Evolutionary conservation across 2,113 vertebrate species (phyloP).

Genomic region (Motacilla tschutschensis): DNA sequence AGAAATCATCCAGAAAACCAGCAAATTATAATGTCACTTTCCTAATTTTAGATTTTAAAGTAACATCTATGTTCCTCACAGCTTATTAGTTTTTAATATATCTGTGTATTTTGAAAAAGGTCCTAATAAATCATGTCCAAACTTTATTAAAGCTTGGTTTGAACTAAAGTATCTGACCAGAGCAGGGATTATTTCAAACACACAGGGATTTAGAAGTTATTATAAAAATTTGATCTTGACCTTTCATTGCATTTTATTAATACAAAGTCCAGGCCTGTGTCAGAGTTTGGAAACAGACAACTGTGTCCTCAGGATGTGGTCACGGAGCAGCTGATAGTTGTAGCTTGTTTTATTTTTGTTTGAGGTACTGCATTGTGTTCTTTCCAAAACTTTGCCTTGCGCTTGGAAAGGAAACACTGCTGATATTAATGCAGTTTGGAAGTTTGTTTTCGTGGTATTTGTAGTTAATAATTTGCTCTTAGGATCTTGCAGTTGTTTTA

Average conservation of each 20-base stretch:
- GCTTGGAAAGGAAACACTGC: slow-evolving; percentile 10
- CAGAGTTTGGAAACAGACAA: slow-evolving; percentile 3
- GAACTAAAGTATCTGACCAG: slow-evolving; percentile 46
- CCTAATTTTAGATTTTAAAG: slow-evolving; percentile 58
- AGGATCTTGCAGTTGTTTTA: not conserved
- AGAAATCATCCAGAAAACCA: not conserved
- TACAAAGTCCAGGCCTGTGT: not conserved
- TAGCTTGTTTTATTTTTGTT: slow-evolving; percentile 37
- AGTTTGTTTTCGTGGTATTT: not conserved
- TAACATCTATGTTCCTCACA: slow-evolving; percentile 24
- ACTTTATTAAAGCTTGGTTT: slow-evolving; percentile 55
- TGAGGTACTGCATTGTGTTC: not conserved
- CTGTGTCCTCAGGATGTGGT: slow-evolving; percentile 9
- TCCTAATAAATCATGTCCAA: slow-evolving; percentile 28
- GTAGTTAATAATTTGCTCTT: not conserved
- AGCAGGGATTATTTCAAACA: slow-evolving; percentile 49
- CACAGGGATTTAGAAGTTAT: slow-evolving; percentile 64
- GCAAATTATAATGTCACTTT: slow-evolving; percentile 15
- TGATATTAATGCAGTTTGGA: not conserved
- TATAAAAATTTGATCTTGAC: slow-evolving; percentile 62
- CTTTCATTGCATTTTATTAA: slow-evolving; percentile 58
- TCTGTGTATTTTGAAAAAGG: slow-evolving; percentile 53
- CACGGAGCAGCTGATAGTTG: slow-evolving; percentile 17
- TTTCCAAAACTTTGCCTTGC: slow-evolving; percentile 39
- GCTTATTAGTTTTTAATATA: slow-evolving; percentile 62